A percentile compares a stretch with the other conserved stretches of the same genome.
These are phyloP conservation scores for Dicrostonyx torquatus DNA, from an alignment of 2,797 vertebrate genomes.

Conservation along the genomic window DNA sequence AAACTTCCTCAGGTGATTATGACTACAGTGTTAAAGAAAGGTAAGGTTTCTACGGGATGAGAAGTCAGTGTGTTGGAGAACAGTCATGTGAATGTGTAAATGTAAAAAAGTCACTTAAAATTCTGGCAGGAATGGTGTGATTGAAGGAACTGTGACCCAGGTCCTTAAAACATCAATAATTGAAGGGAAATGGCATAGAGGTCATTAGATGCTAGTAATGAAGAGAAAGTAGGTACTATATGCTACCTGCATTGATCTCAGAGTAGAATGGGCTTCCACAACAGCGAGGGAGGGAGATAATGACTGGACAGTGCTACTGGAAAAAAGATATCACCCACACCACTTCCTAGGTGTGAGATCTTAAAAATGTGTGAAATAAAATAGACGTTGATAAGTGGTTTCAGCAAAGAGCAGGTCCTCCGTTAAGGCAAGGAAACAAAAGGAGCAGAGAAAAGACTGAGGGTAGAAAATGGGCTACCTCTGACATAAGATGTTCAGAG, in stretches of 20 bases:
- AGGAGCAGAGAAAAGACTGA: neutral
- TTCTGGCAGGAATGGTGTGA: neutral
- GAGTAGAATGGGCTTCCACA: neutral
- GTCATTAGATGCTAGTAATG: neutral
- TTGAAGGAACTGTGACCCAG: neutral
- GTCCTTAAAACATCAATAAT: neutral
- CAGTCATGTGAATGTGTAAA: neutral
- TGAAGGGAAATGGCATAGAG: neutral
- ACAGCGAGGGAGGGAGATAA: neutral
- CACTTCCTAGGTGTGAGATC: neutral
- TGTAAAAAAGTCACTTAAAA: constrained; percentile 35
- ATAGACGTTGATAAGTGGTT: neutral
- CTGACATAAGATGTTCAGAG: neutral
- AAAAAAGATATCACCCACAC: neutral
- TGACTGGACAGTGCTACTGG: accelerated
- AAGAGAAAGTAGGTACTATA: neutral
- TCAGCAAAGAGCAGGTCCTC: neutral
- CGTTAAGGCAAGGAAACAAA: neutral
- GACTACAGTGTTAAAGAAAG: neutral
- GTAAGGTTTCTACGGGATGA: neutral
- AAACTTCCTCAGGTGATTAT: constrained; percentile 26
- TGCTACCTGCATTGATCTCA: neutral
- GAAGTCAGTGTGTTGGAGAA: neutral
- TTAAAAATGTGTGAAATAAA: constrained; percentile 36
- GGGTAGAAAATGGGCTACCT: neutral